Conservation (phyloP, 2,888 invertebrate species). For the Mamestra brassicae region DNA sequence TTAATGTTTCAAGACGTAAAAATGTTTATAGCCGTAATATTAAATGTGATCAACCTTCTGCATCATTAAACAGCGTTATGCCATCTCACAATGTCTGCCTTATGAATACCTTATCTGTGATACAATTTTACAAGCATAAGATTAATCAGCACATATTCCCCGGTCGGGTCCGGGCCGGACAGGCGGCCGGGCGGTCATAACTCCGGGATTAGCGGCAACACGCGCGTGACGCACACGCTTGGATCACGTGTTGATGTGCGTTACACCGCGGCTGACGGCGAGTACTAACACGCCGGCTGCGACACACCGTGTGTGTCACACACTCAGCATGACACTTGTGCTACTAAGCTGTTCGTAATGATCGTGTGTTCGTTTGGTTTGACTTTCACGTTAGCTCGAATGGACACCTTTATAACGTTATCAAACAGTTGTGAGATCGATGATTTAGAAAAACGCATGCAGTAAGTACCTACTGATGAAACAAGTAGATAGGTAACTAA, state of each 20-base stretch:
- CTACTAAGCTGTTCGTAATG: background rate
- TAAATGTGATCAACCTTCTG: background rate
- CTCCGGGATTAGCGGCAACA: constrained; percentile 7
- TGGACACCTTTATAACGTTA: no score
- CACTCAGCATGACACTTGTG: background rate
- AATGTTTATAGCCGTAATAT: background rate
- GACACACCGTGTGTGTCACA: background rate
- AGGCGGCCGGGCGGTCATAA: background rate
- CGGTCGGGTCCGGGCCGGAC: background rate
- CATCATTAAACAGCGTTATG: background rate
- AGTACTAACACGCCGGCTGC: background rate
- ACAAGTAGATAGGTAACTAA: no score
- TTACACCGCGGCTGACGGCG: background rate
- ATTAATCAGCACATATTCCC: constrained; percentile 6
- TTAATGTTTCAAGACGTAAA: background rate
- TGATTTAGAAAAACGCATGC: no score
- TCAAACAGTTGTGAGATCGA: no score
- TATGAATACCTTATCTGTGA: background rate
- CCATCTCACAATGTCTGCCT: background rate
- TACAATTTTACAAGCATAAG: background rate
- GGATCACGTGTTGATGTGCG: constrained; percentile 10
- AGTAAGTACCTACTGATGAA: no score
- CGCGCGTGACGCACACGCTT: background rate
- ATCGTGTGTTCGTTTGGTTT: background rate
- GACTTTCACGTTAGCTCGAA: no score